A percentile compares a stretch with the other conserved stretches of the same genome.
These are phyloP conservation scores for Psix sp. DNA, from an alignment of 1,140 invertebrate genomes.

Conservation along the genomic window DNA sequence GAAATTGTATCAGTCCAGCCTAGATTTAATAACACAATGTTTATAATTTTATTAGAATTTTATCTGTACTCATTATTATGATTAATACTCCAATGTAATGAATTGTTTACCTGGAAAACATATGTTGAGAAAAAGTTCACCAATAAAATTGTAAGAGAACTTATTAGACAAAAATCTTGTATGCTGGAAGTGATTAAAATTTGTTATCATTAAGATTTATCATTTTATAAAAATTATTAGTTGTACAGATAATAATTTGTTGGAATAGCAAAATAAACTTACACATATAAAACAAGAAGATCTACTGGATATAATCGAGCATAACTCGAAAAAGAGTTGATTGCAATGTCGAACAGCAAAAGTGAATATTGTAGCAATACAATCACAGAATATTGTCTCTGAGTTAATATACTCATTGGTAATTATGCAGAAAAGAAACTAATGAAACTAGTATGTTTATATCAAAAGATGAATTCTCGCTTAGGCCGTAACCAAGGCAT, in stretches of 20 bases:
- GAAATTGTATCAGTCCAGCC: slow-evolving; percentile 82
- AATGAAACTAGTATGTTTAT: background rate
- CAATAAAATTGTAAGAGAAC: slow-evolving; percentile 81
- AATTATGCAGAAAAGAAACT: slow-evolving; percentile 10
- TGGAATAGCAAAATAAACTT: slow-evolving; percentile 43
- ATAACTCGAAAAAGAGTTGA: slow-evolving; percentile 73
- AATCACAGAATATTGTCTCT: slow-evolving; percentile 68
- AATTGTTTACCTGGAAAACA: slow-evolving; percentile 81
- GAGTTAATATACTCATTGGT: slow-evolving; percentile 69
- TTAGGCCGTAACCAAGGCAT: slow-evolving; percentile 22
- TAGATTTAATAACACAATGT: slow-evolving; percentile 64
- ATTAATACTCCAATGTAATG: background rate
- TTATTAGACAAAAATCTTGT: slow-evolving; percentile 83
- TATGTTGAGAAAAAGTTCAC: slow-evolving; percentile 85
- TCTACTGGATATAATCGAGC: slow-evolving; percentile 65
- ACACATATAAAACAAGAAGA: slow-evolving; percentile 73
- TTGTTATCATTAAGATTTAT: background rate
- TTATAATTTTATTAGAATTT: background rate
- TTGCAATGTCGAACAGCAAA: slow-evolving; percentile 70
- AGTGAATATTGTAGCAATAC: slow-evolving; percentile 69
- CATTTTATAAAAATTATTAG: background rate
- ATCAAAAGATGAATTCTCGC: background rate
- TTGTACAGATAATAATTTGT: slow-evolving; percentile 4
- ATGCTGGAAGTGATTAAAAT: slow-evolving; percentile 76
- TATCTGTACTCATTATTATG: background rate